phyloP scores from a whole-genome alignment of 2,888 invertebrate species.

The Resseliella maxima region DNA sequence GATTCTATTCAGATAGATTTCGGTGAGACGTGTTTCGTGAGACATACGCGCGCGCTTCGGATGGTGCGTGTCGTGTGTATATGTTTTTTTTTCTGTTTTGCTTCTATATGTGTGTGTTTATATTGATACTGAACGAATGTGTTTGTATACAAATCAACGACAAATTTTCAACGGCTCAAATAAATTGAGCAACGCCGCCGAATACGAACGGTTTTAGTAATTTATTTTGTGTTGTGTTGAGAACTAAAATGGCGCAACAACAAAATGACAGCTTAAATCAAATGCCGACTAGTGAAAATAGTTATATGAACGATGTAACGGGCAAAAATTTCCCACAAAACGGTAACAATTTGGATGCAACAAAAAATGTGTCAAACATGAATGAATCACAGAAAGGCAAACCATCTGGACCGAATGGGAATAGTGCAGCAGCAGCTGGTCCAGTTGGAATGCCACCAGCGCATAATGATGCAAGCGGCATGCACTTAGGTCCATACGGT shows the following conservation, averaged over 20 bases:
- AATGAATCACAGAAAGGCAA: slow-evolving; percentile 54
- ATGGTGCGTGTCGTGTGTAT: slow-evolving; percentile 39
- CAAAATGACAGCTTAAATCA: slow-evolving; percentile 62
- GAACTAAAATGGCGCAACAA: slow-evolving; percentile 61
- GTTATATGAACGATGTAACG: slow-evolving; percentile 57
- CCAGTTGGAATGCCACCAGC: slow-evolving; percentile 55
- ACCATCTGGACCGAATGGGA: slow-evolving; percentile 56
- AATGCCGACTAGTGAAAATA: slow-evolving; percentile 58
- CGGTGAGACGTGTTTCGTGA: slow-evolving; percentile 37
- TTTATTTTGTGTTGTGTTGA: slow-evolving; percentile 17
- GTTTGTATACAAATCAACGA: slow-evolving; percentile 18
- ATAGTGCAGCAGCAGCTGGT: slow-evolving; percentile 52
- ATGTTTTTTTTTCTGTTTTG: not conserved
- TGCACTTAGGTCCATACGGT: slow-evolving; percentile 46
- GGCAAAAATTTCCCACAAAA: slow-evolving; percentile 61
- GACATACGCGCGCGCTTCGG: slow-evolving; percentile 53
- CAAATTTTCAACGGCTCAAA: not conserved
- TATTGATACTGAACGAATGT: slow-evolving; percentile 10
- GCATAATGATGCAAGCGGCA: slow-evolving; percentile 15
- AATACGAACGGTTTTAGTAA: slow-evolving; percentile 12
- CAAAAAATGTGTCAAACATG: slow-evolving; percentile 63
- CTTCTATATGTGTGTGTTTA: slow-evolving; percentile 34
- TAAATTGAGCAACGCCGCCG: not conserved
- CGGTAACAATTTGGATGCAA: slow-evolving; percentile 60
- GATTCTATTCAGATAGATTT: slow-evolving; percentile 25